phyloP scores from a whole-genome alignment of 2,797 vertebrate genomes.

The Pelodytes ibericus region DNA sequence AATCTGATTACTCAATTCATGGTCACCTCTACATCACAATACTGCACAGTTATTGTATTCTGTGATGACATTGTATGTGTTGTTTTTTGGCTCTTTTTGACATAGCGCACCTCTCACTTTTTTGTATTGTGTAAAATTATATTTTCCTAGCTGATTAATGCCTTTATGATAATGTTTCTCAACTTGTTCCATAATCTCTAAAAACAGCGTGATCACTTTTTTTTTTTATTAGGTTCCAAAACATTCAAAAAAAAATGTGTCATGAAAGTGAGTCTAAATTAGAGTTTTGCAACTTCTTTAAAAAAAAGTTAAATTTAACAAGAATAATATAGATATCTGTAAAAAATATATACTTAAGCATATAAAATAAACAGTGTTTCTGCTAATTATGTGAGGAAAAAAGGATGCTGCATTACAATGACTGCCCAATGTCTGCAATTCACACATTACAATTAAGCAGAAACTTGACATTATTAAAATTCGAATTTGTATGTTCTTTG shows the following conservation, averaged over 20 bases:
- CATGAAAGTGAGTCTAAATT: background rate
- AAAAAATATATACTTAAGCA: background rate
- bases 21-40: no score
- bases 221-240: background rate
- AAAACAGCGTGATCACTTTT: background rate
- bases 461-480: background rate
- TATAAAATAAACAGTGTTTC: background rate
- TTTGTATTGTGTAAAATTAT: no score
- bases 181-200: no score
- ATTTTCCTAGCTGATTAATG: no score
- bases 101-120: no score
- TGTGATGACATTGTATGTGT: no score
- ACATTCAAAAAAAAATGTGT: background rate
- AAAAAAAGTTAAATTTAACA: slow-evolving; percentile 3
- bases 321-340: background rate
- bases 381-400: slow-evolving; percentile 2
- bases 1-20: no score
- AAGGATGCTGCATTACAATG: background rate
- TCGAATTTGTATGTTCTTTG: slow-evolving; percentile 2
- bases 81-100: no score
- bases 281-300: background rate
- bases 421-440: background rate
- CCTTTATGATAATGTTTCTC: no score
- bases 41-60: no score
- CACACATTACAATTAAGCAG: background rate